Base-by-base conservation (phyloP, 2,797 vertebrate species). In the Acropternis orthonyx region DNA sequence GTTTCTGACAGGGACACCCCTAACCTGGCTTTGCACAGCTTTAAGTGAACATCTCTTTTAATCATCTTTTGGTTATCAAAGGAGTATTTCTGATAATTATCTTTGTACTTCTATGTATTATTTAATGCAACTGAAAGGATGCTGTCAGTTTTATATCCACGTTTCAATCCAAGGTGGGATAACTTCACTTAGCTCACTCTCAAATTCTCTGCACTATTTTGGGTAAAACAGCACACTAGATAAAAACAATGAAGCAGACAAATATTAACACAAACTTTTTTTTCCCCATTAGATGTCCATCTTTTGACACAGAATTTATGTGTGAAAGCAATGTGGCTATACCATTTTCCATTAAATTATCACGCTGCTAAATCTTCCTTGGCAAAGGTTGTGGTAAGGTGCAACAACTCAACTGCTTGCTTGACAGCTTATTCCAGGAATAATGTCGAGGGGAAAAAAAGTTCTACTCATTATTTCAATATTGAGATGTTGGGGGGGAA, bases 361-460 rank as follows among this genome's bases (percentile, higher is more conserved):
- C 69, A 52, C 4, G 32, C 82, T 76, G 39, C 41, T 94, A 78
- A 71, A 90, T 83, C 89, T 81, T 95, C 43, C 79, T 93, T 95
- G 87, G 91, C 85, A 89, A 75, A 89, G 41, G 37, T 1, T 66
- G 44, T 84, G 73, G 7, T 67, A 92, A 63, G 77, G 88, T 94
- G 72, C 78, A 91, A 81, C 63, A 92, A 75, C 69, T 81, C 89
- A 75, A 52, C 34, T 73, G 78, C 75, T 73, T 77, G 41, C 78
- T 88, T 94, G 87, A 91, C 76, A 85, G 96, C 91, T 75, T 92
- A 91, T 92, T 92, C 80, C 91, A 92, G 67, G 59, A 86, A 92
- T 55, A 72, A 92, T 15, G 24, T 20, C 62, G 30, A 43, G 27
- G 43, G 10, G 3, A 12, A 67, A 55, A 63, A 37, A 49, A n/a